Base-by-base conservation (phyloP, 2,113 vertebrate genomes). In the Nematolebias whitei region DNA sequence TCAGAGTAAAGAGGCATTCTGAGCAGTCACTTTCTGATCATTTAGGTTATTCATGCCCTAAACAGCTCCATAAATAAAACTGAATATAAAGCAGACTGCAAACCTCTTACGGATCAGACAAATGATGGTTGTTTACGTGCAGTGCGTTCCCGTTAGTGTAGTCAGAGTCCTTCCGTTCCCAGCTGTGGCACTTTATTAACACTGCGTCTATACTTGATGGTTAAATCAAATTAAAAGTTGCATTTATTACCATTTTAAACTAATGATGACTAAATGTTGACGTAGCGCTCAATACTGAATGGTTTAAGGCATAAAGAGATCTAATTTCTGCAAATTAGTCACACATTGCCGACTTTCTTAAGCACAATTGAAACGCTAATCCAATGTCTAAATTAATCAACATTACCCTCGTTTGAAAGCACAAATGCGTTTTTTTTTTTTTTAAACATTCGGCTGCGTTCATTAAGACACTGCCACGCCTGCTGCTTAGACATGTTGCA, bases 381-480 rank as follows among this genome's bases (percentile, higher is more conserved):
- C 35, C 44, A 24, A 18, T 40, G 72, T 57, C 49, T 41, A 6
- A 69, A 56, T 40, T 1, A 13, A 66, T 76, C 24, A 44, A 56
- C 56, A 59, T 50, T 12, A 14, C 55, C 64, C 69, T 48, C 3
- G 15, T 70, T 66, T 78, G 18, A 83, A 89, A 89, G 89, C 89
- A 90, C 89, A 90, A 89, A 11, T 39, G 35, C 0, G 20, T 38
- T 50, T 54, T 76, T 81, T 78, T 32, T 56, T 78, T 54, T 60
- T 29, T n/a, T n/a, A n/a, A 18, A 7, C 32, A 19, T 59, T 58
- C 22, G 47, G 49, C 74, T 58, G 44, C 68, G 57, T 68, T 47
- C 64, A 2, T 77, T 6, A 41, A 45, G 32, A 68, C 82, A 88
- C 86, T 87, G 83, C 87, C 86, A 82, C 64, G 63, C 41, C 61